These are phyloP conservation scores for Collichthys lucidus DNA, from an alignment of 2,113 vertebrate species.

Conservation along the genomic window DNA sequence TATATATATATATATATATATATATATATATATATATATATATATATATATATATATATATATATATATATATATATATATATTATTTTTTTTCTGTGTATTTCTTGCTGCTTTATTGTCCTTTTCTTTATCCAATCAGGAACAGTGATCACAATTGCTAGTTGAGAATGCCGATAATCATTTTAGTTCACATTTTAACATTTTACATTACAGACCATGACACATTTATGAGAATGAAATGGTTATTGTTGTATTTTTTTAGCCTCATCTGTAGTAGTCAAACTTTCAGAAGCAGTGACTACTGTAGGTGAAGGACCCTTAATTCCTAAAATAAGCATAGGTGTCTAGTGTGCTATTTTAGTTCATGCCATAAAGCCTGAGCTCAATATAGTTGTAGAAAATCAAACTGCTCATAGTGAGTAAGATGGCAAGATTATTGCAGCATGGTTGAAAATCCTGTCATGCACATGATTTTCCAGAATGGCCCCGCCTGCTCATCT, in stretches of 20 bases:
- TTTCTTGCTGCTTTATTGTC: neutral
- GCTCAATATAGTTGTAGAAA: slow-evolving; percentile 8
- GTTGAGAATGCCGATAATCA: neutral
- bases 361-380: slow-evolving; percentile 2
- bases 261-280: neutral
- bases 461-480: neutral
- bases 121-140: neutral
- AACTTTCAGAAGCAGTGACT: neutral
- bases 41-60: no score
- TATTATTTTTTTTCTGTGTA: neutral
- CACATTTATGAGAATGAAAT: neutral
- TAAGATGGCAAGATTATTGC: neutral
- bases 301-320: neutral
- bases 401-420: neutral
- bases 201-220: neutral
- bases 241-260: neutral
- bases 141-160: neutral
- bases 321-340: slow-evolving; percentile 2
- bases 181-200: neutral
- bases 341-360: neutral
- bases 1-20: no score
- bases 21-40: no score
- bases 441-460: neutral
- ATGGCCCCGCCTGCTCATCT: slow-evolving; percentile 3
- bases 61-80: no score